These are phyloP conservation scores for Sinohyriopsis cumingii DNA, from an alignment of 2,888 invertebrate genomes.

Conservation along the genomic window DNA sequence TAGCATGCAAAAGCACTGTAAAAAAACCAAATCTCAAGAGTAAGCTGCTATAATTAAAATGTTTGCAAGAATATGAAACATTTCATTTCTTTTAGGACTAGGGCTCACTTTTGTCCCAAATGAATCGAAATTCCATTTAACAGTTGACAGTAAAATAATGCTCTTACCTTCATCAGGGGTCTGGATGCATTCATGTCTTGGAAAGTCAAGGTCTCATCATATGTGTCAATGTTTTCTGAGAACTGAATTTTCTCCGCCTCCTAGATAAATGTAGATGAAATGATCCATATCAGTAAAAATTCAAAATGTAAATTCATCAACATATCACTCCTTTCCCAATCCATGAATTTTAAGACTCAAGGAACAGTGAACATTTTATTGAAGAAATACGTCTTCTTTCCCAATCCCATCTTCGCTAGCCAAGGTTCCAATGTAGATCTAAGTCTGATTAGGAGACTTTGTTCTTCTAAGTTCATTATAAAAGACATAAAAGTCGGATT, in stretches of 20 bases:
- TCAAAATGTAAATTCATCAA: constrained; percentile 1
- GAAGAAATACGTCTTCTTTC: no score
- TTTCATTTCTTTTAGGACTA: no score
- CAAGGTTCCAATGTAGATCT: neutral
- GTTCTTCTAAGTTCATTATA: neutral
- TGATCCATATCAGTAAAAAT: neutral
- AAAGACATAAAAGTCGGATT: neutral
- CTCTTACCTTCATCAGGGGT: constrained; percentile 85
- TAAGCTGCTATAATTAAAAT: no score
- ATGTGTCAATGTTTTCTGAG: constrained; percentile 63
- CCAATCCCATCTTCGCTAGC: no score
- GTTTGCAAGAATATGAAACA: no score
- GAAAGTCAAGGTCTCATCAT: constrained; percentile 62
- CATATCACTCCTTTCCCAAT: neutral
- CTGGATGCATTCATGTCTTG: constrained; percentile 95
- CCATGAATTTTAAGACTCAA: neutral
- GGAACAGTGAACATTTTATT: no score
- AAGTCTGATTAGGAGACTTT: neutral
- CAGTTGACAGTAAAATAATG: no score
- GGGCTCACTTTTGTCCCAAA: no score
- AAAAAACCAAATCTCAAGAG: no score
- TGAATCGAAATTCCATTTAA: no score
- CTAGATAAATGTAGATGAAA: constrained; percentile 24
- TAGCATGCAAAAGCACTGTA: no score
- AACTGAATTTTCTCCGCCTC: constrained; percentile 61